Percentiles rank a stretch among this genome's conserved stretches.
These are phyloP conservation scores for Dendrolimus pini DNA, from an alignment of 2,888 invertebrate genomes.

Conservation along the genomic window DNA sequence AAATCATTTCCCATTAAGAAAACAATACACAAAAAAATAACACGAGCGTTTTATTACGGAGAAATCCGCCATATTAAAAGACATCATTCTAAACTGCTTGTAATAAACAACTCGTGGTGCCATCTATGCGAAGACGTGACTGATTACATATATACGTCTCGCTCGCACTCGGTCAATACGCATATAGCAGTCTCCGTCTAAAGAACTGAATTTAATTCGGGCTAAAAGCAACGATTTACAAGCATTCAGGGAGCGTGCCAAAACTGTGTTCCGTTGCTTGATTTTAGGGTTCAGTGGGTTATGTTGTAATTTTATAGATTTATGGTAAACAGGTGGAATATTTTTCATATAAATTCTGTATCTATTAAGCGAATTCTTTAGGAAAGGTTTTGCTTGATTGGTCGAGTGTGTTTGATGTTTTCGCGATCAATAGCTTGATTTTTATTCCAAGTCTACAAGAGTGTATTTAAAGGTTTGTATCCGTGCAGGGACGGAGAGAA, in stretches of 20 bases:
- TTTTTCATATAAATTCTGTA: background rate
- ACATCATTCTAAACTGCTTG: constrained; percentile 39
- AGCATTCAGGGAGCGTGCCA: constrained; percentile 3
- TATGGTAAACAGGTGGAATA: background rate
- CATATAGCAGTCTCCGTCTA: constrained; percentile 15
- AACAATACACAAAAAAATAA: background rate
- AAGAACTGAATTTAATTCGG: constrained; percentile 27
- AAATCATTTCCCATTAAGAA: background rate
- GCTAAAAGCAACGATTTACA: constrained; percentile 35
- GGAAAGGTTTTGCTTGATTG: background rate
- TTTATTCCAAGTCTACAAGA: too few relatives aligned
- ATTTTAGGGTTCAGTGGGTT: background rate
- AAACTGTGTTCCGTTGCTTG: background rate
- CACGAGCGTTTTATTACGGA: background rate
- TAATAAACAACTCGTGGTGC: constrained; percentile 38
- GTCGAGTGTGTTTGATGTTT: background rate
- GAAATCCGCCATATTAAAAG: constrained; percentile 30
- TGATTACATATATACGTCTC: background rate
- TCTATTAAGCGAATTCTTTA: background rate
- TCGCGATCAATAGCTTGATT: too few relatives aligned
- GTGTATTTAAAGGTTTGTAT: too few relatives aligned
- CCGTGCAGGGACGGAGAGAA: too few relatives aligned
- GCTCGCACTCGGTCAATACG: background rate
- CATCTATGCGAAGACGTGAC: constrained; percentile 5
- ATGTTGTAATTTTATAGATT: background rate